These are phyloP conservation scores for Drosophila murphyi DNA, from an alignment of 1,140 invertebrate species.

Conservation along the genomic window DNA sequence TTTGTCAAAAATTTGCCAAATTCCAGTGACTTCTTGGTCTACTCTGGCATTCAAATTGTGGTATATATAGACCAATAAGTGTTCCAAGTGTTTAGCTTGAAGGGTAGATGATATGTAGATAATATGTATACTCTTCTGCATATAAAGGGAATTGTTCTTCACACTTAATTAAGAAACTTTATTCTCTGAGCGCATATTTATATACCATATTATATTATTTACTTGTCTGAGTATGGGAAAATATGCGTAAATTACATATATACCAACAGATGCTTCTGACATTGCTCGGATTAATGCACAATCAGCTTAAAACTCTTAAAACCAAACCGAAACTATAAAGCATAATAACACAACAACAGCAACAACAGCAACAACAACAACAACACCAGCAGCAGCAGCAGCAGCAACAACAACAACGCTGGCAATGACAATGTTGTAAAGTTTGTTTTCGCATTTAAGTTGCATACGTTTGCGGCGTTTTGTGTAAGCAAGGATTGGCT, in stretches of 20 bases:
- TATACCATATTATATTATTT: too few species aligned
- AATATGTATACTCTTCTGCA: too few species aligned
- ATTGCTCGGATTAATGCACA: constrained; percentile 25
- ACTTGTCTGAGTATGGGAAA: too few species aligned
- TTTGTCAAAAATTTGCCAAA: too few species aligned
- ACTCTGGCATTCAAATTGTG: too few species aligned
- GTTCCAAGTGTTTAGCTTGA: too few species aligned
- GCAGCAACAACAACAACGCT: background rate
- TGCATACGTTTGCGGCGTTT: constrained; percentile 26
- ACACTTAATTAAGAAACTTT: too few species aligned
- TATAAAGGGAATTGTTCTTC: too few species aligned
- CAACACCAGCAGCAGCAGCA: background rate
- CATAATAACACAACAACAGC: constrained; percentile 36
- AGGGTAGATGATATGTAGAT: too few species aligned
- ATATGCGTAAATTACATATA: background rate
- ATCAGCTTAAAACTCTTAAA: constrained; percentile 43
- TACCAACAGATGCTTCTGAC: constrained; percentile 20
- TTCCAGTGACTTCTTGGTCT: too few species aligned
- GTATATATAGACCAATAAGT: too few species aligned
- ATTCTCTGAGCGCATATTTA: too few species aligned
- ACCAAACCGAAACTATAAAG: constrained; percentile 36
- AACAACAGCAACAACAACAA: constrained; percentile 6
- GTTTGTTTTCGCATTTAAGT: constrained; percentile 49
- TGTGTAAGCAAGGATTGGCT: constrained; percentile 17
- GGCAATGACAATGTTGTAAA: constrained; percentile 60